phyloP scores from a whole-genome alignment of 2,797 vertebrate species.

The Takifugu rubripes region DNA sequence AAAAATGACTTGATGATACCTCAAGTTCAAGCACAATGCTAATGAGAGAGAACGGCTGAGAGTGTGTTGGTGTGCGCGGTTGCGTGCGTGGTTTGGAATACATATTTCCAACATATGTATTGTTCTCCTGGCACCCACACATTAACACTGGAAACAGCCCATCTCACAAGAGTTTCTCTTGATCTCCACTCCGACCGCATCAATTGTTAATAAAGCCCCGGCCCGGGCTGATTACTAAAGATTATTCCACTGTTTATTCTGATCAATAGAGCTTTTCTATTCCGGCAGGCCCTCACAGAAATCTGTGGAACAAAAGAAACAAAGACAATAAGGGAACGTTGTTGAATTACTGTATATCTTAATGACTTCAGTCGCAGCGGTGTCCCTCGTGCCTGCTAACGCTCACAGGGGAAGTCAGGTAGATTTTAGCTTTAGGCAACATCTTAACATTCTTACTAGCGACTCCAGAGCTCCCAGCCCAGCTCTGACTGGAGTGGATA shows the following conservation, averaged over 20 bases:
- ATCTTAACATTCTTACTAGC: conserved; percentile 30
- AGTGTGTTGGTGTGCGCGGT: too few species aligned
- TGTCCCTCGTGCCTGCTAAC: conserved; percentile 37
- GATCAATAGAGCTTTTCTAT: conserved; percentile 72
- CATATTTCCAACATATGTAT: too few species aligned
- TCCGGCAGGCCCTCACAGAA: conserved; percentile 52
- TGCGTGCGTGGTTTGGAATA: too few species aligned
- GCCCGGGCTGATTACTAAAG: conserved; percentile 86
- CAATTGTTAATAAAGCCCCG: conserved; percentile 90
- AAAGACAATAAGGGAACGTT: conserved; percentile 43
- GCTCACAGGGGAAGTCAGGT: conserved; percentile 36
- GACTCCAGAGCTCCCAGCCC: conserved; percentile 31
- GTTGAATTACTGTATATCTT: conserved; percentile 38
- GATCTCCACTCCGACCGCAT: conserved; percentile 78
- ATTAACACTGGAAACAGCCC: conserved; percentile 35
- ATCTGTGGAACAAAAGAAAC: conserved; percentile 68
- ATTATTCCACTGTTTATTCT: conserved; percentile 93
- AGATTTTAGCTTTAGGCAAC: conserved; percentile 55
- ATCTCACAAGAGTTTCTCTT: conserved; percentile 44
- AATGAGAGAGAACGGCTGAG: conserved; percentile 21
- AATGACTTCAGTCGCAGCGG: conserved; percentile 51
- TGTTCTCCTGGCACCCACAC: conserved; percentile 5
- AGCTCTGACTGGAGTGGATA: conserved; percentile 81
- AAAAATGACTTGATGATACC: conserved; percentile 58
- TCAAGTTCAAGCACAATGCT: conserved; percentile 44